Conservation (phyloP, 2,797 vertebrate genomes). For the Syndactyla subalaris region DNA sequence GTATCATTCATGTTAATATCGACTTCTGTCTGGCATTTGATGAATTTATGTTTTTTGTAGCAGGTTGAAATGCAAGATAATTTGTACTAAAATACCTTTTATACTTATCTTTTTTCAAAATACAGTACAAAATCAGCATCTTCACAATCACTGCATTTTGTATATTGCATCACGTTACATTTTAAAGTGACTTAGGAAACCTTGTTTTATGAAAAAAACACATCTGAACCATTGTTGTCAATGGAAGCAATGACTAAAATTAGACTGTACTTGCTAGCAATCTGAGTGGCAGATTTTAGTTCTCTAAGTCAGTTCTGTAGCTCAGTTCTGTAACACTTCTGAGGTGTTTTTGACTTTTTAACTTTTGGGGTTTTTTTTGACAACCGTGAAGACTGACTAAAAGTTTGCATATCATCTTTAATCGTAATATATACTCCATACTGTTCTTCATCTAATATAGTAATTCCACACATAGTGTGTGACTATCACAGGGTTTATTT, state of each 20-base stretch:
- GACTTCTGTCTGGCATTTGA: background rate
- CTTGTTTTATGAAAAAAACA: background rate
- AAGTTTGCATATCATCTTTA: background rate
- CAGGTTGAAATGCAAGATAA: background rate
- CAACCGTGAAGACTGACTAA: background rate
- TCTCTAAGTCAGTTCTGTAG: background rate
- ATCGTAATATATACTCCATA: background rate
- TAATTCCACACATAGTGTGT: background rate
- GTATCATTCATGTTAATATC: background rate
- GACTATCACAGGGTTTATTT: background rate
- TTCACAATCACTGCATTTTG: background rate
- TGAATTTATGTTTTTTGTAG: background rate
- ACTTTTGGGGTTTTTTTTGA: background rate
- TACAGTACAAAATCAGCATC: accelerated
- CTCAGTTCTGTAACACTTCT: background rate
- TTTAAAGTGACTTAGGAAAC: background rate
- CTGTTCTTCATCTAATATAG: background rate
- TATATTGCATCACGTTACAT: background rate
- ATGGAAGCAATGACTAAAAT: background rate
- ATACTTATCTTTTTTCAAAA: background rate
- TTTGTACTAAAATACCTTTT: background rate
- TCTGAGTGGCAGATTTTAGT: background rate
- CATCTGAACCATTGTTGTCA: background rate
- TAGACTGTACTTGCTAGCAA: background rate
- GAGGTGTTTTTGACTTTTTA: background rate